A percentile compares a stretch with the other conserved stretches of the same genome.
These are phyloP conservation scores for Peromyscus aztecus DNA, from an alignment of 2,797 vertebrate species.

Conservation along the genomic window DNA sequence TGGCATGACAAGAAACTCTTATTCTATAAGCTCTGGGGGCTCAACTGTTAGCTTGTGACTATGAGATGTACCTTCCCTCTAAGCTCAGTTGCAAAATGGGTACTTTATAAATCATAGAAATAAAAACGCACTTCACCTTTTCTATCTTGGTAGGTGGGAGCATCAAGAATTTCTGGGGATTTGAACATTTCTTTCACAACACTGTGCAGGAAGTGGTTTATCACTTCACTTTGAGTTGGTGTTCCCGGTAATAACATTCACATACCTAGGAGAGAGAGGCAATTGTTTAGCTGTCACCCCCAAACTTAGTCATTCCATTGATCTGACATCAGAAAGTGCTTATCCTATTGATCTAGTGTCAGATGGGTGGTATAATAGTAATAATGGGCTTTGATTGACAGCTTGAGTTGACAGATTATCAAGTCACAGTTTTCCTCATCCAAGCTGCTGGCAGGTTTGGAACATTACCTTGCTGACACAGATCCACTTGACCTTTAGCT, in stretches of 20 bases:
- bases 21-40: constrained; percentile 4
- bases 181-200: constrained; percentile 76
- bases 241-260: constrained; percentile 78
- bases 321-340: constrained; percentile 82
- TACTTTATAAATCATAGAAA: constrained; percentile 72
- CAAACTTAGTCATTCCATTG: constrained; percentile 83
- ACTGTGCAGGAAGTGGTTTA: constrained; percentile 70
- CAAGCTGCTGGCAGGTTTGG: constrained; percentile 71
- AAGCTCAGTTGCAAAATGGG: constrained; percentile 65
- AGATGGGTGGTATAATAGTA: constrained; percentile 78
- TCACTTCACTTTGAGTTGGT: constrained; percentile 81
- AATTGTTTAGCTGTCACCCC: constrained; percentile 81
- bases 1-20: constrained; percentile 65
- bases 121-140: constrained; percentile 67
- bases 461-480: constrained; percentile 71
- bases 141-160: constrained; percentile 69
- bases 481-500: constrained; percentile 75
- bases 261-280: constrained; percentile 61
- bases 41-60: constrained; percentile 65
- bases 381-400: constrained; percentile 80
- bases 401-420: constrained; percentile 79
- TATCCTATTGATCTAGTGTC: constrained; percentile 82
- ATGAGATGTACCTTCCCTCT: constrained; percentile 48
- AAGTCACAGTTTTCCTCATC: constrained; percentile 76
- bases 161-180: constrained; percentile 66